Evolutionary conservation across 1,140 invertebrate species (phyloP), one percentile per base, ranked within the genome.

Genomic region (Brachionus manjavacas): DNA sequence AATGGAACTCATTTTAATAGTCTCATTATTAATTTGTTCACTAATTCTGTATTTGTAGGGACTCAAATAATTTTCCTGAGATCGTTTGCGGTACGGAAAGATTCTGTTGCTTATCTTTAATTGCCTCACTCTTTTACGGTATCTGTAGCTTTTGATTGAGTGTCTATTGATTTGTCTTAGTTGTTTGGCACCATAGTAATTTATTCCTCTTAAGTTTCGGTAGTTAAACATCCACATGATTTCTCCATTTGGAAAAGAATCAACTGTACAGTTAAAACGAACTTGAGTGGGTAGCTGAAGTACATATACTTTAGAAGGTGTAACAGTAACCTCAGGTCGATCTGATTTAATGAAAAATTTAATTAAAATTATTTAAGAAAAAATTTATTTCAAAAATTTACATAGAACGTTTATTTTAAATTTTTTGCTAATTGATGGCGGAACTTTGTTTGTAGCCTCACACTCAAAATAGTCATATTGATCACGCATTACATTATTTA

Each of bases 401-500:
- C 79, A 81, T 4, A 81, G 25, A 64, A 81, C 79, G 16, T 81
- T 68, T 20, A 81, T 81, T 81, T 81, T 81, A 52, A 81, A 81
- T 46, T 81, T 81, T 68, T 64, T 81, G 79, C 49, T 81, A 3
- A 81, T 39, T 35, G 79, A 41, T 39, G 79, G 79, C 28, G 79
- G 79, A 25, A 81, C 64, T 68, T 31, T 41, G 25, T 81, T 81
- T 0, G 31, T 66, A 9, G 79, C 79, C 16, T 81, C 79, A 25
- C 79, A 81, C 52, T 81, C 79, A 81, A 81, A 81, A 64, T 81
- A 81, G 41, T 81, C 79, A 43, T 81, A 81, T 35, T 81, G 79
- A 25, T 81, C 25, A n/a, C 79, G 35, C 64, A 64, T 60, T 43
- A 81, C 79, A 25, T 60, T 64, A 81, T 81, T 68, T 23, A 81